Evolutionary conservation across 2,113 vertebrate genomes (phyloP).

Genomic region (Eleginops maclovinus): DNA sequence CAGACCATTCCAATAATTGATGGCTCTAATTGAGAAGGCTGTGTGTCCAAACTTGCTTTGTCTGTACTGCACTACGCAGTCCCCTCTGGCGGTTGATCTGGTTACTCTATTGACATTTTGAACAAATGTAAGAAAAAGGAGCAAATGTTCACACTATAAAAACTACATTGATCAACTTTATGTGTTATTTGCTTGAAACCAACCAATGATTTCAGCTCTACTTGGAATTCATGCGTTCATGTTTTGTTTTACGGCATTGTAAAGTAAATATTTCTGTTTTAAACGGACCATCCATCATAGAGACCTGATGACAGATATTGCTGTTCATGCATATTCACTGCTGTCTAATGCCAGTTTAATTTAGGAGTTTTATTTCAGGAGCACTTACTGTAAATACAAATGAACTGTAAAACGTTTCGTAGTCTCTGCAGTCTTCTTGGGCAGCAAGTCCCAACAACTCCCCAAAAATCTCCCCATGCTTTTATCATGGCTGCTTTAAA

Average conservation of each 20-base stretch:
- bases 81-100: too few species aligned
- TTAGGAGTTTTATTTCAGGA: not conserved
- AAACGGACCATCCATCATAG: not conserved
- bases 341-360: too few species aligned
- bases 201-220: not conserved
- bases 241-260: too few species aligned
- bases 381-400: not conserved
- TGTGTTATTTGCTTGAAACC: not conserved
- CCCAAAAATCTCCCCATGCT: not conserved
- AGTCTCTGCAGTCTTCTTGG: not conserved
- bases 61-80: too few species aligned
- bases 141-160: too few species aligned
- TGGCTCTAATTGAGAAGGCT: too few species aligned
- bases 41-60: too few species aligned
- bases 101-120: too few species aligned
- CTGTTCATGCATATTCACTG: not conserved
- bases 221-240: not conserved
- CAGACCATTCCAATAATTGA: too few species aligned
- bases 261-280: not conserved
- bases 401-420: too few species aligned
- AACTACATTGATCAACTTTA: not conserved
- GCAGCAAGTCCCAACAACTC: not conserved
- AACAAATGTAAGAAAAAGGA: too few species aligned
- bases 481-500: slow-evolving; percentile 1
- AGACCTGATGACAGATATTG: not conserved